Evolutionary conservation across 2,113 vertebrate species (phyloP), one percentile per base, ranked within the genome.

Genomic region (Strix aluco): DNA sequence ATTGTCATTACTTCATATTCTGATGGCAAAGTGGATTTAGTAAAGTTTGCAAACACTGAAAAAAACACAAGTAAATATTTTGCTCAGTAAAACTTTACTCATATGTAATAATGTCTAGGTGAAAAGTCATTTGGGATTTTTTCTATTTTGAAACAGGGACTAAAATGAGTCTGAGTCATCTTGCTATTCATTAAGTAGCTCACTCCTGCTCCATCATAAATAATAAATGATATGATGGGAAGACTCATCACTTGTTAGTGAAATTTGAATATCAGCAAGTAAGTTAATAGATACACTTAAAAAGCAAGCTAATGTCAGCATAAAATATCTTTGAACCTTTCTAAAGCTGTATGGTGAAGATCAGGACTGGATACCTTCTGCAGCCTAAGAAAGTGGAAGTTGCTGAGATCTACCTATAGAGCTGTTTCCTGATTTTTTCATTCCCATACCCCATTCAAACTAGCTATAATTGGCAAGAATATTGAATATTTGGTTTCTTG

Each of bases 201-300:
- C 71, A 36, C 71, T 95, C 2, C 3, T 77, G 25, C 63, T 94
- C 63, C 30, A 19, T 73, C 62, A 67, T 72, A 88, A 93, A 92
- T 95, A 90, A 83, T 86, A 88, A 93, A 83, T 85, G 1, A 36
- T 80, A 5, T 29, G 23, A 59, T 79, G 25, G 54, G 65, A 78
- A 84, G 23, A 61, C 30, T 95, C 26, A 78, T 92, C 65, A 38
- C n/a, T 80, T 85, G 13, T 87, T 87, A 81, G 36, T 80, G 83
- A 87, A 79, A 91, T 90, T 70, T 92, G 70, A 92, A 42, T 92
- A 94, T 80, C 70, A 92, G 61, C 83, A 85, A 86, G 21, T 25
- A 34, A 87, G n/a, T 81, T 87, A 57, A 62, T 75, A 91, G 40
- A 49, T 49, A 54, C 57, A 94, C 89, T 65, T 69, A 25, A 91